These are phyloP conservation scores for Parnassius glacialis DNA, from an alignment of 2,888 invertebrate species.

Conservation along the genomic window DNA sequence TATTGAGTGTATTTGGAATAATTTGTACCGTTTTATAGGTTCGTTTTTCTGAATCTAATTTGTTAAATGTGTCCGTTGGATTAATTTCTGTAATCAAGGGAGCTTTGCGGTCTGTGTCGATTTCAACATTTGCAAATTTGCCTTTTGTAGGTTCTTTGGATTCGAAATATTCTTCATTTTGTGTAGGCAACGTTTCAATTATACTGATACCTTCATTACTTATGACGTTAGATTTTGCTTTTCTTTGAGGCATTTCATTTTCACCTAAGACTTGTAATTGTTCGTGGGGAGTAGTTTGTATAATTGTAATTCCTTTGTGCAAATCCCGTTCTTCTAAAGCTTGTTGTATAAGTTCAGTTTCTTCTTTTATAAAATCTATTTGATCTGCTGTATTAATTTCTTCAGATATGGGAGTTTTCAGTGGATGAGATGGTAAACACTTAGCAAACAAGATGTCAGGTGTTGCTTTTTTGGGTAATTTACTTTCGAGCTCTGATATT, in stretches of 20 bases:
- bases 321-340: constrained; percentile 58
- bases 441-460: constrained; percentile 46
- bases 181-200: constrained; percentile 73
- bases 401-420: constrained; percentile 66
- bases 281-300: constrained; percentile 74
- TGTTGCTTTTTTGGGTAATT: constrained; percentile 58
- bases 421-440: constrained; percentile 50
- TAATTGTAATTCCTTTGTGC: constrained; percentile 63
- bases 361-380: constrained; percentile 48
- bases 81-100: constrained; percentile 72
- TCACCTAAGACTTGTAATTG: constrained; percentile 73
- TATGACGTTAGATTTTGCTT: constrained; percentile 78
- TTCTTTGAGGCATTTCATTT: constrained; percentile 75
- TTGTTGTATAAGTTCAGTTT: constrained; percentile 39
- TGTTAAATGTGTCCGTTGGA: constrained; percentile 51
- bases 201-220: constrained; percentile 82
- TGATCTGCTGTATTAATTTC: constrained; percentile 70
- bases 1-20: constrained; percentile 45
- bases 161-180: constrained; percentile 74
- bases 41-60: constrained; percentile 44
- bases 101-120: constrained; percentile 76
- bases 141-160: constrained; percentile 55
- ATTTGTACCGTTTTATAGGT: constrained; percentile 59
- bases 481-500: constrained; percentile 83
- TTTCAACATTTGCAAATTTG: constrained; percentile 73